Evolutionary conservation across 2,113 vertebrate genomes (phyloP).

Genomic region (Phaetusa simplex): DNA sequence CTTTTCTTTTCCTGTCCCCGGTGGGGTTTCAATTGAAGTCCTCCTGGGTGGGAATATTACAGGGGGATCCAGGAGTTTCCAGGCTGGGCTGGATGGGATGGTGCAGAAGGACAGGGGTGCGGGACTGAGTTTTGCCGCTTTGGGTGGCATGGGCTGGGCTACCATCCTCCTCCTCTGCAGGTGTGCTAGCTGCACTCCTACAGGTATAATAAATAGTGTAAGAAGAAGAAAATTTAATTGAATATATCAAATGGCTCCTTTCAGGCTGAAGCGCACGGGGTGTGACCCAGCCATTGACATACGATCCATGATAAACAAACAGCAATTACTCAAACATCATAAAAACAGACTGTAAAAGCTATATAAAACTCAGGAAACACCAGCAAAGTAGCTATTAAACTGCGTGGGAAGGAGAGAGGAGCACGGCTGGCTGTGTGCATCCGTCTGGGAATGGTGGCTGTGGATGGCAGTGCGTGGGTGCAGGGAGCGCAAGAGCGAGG

Average conservation of each 20-base stretch:
- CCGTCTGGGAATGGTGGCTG: neutral
- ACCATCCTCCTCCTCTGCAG: accelerated
- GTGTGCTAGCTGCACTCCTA: neutral
- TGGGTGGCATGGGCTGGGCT: neutral
- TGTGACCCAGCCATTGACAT: conserved; percentile 43
- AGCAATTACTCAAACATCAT: conserved; percentile 43
- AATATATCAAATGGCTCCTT: neutral
- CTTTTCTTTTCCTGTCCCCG: neutral
- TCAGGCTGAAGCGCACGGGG: neutral
- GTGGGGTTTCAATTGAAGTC: neutral
- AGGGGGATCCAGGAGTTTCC: neutral
- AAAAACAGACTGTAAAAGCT: conserved; percentile 17
- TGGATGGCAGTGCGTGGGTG: neutral
- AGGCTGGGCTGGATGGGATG: neutral
- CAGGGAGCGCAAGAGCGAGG: neutral
- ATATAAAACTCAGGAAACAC: conserved; percentile 8
- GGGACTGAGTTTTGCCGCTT: neutral
- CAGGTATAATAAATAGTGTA: neutral
- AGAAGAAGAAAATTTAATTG: neutral
- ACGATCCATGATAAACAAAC: conserved; percentile 40
- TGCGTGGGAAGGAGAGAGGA: neutral
- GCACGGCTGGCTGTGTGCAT: neutral
- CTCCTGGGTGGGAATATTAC: neutral
- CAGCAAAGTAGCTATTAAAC: neutral
- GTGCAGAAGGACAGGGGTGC: neutral